Conservation (phyloP, 2,888 invertebrate species). For the Diplolepis rosae region DNA sequence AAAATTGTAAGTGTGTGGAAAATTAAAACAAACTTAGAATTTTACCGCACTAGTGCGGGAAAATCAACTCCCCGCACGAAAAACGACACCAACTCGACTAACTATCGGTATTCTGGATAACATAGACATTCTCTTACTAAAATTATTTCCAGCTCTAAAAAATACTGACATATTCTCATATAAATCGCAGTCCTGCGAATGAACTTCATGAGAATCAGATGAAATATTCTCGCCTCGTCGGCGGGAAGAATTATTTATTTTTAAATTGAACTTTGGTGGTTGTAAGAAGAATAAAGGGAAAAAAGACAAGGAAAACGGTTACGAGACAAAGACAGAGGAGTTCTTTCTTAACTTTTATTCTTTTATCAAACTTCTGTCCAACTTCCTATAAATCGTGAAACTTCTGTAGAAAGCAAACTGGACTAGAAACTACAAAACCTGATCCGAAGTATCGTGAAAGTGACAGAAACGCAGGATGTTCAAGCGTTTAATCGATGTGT, state of each 20-base stretch:
- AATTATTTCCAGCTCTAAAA: conserved; percentile 15
- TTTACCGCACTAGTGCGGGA: too few relatives aligned
- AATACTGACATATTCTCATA: conserved; percentile 18
- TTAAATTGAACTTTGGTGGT: conserved; percentile 25
- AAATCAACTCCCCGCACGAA: too few relatives aligned
- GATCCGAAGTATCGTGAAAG: conserved; percentile 35
- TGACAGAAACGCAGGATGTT: conserved; percentile 40
- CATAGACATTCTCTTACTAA: conserved; percentile 8
- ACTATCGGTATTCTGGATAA: too few relatives aligned
- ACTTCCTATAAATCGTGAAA: conserved; percentile 33
- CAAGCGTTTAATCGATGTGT: conserved; percentile 43
- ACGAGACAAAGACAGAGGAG: conserved; percentile 7
- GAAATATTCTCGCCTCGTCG: background rate
- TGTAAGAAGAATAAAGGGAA: conserved; percentile 3
- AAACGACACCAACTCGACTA: too few relatives aligned
- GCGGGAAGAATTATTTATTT: conserved; percentile 25
- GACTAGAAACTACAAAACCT: conserved; percentile 30
- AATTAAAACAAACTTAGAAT: too few relatives aligned
- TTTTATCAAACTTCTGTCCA: conserved; percentile 36
- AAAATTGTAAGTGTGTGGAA: too few relatives aligned
- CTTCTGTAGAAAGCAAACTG: conserved; percentile 30
- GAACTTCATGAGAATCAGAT: conserved; percentile 12
- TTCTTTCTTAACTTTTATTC: conserved; percentile 15
- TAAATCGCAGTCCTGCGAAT: conserved; percentile 25
- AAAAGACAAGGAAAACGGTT: background rate